Percentiles rank a stretch among this genome's conserved stretches.
phyloP scores from a whole-genome alignment of 2,888 invertebrate genomes.

The Sphinx pinastri region DNA sequence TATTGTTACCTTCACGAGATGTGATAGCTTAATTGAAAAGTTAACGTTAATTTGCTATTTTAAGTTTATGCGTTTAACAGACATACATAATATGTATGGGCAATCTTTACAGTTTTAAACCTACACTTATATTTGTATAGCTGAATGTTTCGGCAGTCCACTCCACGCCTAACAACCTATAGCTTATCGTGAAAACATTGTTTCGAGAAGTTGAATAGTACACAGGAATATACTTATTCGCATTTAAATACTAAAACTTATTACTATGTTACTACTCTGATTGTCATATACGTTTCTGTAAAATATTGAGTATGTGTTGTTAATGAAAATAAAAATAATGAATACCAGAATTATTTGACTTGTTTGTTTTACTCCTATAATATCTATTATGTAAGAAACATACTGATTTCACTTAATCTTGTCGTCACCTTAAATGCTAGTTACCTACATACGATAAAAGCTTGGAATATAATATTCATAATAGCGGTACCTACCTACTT shows the following conservation, averaged over 20 bases:
- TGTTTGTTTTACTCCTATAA: slow-evolving; percentile 41
- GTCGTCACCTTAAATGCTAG: not conserved
- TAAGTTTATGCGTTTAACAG: slow-evolving; percentile 62
- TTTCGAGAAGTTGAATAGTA: slow-evolving; percentile 55
- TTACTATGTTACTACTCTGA: slow-evolving; percentile 81
- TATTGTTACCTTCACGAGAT: slow-evolving; percentile 78
- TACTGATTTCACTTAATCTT: not conserved
- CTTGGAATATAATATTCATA: too few relatives aligned
- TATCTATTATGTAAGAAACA: not conserved
- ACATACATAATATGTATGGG: slow-evolving; percentile 47
- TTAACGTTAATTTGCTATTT: slow-evolving; percentile 74
- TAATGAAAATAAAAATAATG: slow-evolving; percentile 84
- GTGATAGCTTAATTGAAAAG: slow-evolving; percentile 78
- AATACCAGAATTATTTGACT: slow-evolving; percentile 68
- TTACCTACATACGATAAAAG: too few relatives aligned
- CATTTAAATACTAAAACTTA: slow-evolving; percentile 78
- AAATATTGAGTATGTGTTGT: slow-evolving; percentile 85
- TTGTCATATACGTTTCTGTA: slow-evolving; percentile 85
- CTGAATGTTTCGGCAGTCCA: slow-evolving; percentile 12
- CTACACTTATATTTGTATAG: slow-evolving; percentile 41
- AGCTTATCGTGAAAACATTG: slow-evolving; percentile 18
- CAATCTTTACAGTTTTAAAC: slow-evolving; percentile 49
- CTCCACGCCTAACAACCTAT: slow-evolving; percentile 11
- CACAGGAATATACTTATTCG: slow-evolving; percentile 72
- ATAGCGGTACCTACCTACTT: too few relatives aligned